Conservation (phyloP, 2,797 vertebrate species). For the Poeciliopsis presidionis region DNA sequence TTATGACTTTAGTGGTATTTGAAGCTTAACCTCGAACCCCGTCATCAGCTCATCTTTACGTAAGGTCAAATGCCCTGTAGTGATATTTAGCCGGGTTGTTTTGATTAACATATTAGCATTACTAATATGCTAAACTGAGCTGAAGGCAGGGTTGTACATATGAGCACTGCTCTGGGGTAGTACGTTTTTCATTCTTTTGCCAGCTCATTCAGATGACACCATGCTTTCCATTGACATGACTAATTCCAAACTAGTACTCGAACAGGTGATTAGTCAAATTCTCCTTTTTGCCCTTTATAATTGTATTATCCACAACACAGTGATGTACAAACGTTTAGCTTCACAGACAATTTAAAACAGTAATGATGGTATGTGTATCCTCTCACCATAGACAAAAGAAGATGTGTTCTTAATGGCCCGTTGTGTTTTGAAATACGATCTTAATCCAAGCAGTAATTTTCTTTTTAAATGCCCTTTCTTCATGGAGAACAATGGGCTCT, state of each 20-base stretch:
- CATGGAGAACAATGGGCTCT: not conserved
- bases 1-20: not conserved
- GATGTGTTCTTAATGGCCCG: not conserved
- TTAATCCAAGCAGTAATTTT: slow-evolving; percentile 1
- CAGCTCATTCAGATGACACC: not conserved
- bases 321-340: not conserved
- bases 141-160: not conserved
- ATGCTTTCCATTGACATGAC: not conserved
- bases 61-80: not conserved
- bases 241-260: not conserved
- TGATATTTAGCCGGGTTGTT: not conserved
- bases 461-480: not conserved
- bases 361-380: not conserved
- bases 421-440: not conserved
- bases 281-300: slow-evolving; percentile 17
- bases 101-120: slow-evolving; percentile 1
- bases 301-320: not conserved
- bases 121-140: not conserved
- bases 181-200: not conserved
- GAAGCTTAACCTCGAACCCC: not conserved
- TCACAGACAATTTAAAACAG: not conserved
- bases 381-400: not conserved
- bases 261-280: slow-evolving; percentile 18
- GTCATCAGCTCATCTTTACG: not conserved
- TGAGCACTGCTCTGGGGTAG: not conserved